Conservation (phyloP, 2,888 invertebrate genomes). For the Drosophila bunnanda region DNA sequence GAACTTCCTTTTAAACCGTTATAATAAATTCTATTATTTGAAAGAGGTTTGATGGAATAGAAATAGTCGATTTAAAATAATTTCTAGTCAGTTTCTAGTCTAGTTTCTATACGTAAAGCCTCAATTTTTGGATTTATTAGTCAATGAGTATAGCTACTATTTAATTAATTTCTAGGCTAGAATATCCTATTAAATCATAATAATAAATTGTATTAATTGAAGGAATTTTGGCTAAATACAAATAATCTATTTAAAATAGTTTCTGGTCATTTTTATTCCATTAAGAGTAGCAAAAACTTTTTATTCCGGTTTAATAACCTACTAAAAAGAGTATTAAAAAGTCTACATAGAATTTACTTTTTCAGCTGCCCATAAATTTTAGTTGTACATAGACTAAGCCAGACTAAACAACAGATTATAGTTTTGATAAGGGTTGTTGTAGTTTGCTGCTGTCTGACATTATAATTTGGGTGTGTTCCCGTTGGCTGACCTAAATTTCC, state of each 20-base stretch:
- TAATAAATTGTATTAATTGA: too few relatives aligned
- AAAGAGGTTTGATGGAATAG: too few relatives aligned
- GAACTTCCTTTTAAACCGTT: too few relatives aligned
- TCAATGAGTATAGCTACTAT: too few relatives aligned
- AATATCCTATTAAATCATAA: too few relatives aligned
- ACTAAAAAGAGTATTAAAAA: neutral
- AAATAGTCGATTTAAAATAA: too few relatives aligned
- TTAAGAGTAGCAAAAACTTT: too few relatives aligned
- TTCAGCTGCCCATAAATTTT: neutral
- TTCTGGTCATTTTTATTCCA: neutral
- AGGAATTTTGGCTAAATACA: too few relatives aligned
- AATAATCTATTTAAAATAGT: neutral
- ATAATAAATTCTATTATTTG: too few relatives aligned
- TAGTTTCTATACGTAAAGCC: neutral
- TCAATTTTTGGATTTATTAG: neutral
- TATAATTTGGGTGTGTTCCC: slow-evolving; percentile 20
- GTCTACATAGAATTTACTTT: neutral
- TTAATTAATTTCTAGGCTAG: too few relatives aligned
- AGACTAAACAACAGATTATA: slow-evolving; percentile 49
- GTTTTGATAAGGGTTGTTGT: slow-evolving; percentile 55
- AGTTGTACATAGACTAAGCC: slow-evolving; percentile 11
- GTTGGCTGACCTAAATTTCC: slow-evolving; percentile 44
- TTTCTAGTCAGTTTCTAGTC: too few relatives aligned
- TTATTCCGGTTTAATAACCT: neutral
- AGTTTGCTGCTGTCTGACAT: slow-evolving; percentile 13